Base-by-base conservation (phyloP, 1,140 invertebrate species). In the Rhizoglyphus robini region DNA sequence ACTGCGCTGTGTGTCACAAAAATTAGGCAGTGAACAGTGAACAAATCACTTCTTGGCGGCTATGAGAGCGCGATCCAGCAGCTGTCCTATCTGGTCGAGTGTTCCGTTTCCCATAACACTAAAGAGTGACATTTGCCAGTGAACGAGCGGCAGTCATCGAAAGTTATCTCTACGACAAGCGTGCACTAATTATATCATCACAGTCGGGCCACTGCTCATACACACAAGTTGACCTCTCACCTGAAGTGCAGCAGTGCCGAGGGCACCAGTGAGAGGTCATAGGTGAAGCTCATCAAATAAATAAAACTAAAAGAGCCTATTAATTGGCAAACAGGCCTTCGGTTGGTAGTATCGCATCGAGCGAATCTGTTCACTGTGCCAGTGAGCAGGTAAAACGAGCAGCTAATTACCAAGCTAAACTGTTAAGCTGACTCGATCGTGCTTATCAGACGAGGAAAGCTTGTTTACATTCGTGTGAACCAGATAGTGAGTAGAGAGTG, bases 201-300 rank as follows among this genome's bases (percentile, higher is more conserved):
- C 20, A 15, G 51, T 15, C 23, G 8, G 36, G 36, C 36, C 36
- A 41, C 36, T 18, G 18, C 36, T 11, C 36, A 11, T 18, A 41
- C 36, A 41, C 36, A 41, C 36, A 41, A 11, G 36, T 41, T 54
- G 51, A 54, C 51, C 51, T 54, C 51, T 54, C 51, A 54, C 51
- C 51, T 54, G 8, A 46, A 46, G 15, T 46, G 41, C 23, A 23
- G 15, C 23, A 23, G 15, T 46, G 41, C 41, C 41, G 41, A 15
- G 15, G 41, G 15, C 23, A 46, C 23, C 41, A n/a, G n/a, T n/a
- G n/a, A 11, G 8, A 20, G 51, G 51, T 54, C 51, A 54, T 11
- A 54, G 51, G 51, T 54, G 51, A 54, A 54, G 51, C 51, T 54
- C 51, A 54, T 54, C 51, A 54, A 54, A 54, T 54, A 54, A 54